A percentile compares a stretch with the other conserved stretches of the same genome.
Conservation (phyloP, 2,888 invertebrate species). For the Drosophila leonis region DNA sequence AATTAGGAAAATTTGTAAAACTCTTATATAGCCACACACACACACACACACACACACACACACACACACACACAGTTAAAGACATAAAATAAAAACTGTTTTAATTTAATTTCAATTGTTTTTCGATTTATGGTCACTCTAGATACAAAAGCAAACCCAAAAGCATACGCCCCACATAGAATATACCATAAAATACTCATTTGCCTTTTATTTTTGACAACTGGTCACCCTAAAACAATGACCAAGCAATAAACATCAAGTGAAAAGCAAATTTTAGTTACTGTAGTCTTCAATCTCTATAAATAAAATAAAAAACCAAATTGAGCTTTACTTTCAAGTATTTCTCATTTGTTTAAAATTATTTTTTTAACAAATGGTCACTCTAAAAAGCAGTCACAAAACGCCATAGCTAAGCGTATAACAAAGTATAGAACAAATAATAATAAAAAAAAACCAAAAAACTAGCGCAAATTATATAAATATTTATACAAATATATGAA, state of each 20-base stretch:
- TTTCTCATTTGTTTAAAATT: no score
- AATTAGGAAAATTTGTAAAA: conserved; percentile 75
- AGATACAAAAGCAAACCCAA: neutral
- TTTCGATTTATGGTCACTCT: neutral
- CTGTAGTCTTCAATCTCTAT: no score
- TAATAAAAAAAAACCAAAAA: conserved; percentile 32
- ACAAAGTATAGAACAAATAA: conserved; percentile 8
- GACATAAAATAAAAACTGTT: neutral
- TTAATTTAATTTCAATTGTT: neutral
- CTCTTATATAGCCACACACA: conserved; percentile 52
- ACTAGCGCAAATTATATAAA: conserved; percentile 64
- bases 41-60: conserved; percentile 20
- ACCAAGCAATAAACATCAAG: neutral
- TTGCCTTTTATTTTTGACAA: neutral
- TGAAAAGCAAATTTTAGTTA: neutral
- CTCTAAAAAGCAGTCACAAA: conserved; percentile 22
- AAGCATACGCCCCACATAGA: no score
- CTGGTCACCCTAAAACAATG: conserved; percentile 59
- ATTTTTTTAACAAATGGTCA: conserved; percentile 6
- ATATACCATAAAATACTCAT: no score
- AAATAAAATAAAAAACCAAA: neutral
- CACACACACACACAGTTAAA: neutral
- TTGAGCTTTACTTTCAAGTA: conserved; percentile 13
- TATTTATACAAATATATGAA: conserved; percentile 12
- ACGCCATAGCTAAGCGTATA: conserved; percentile 39